A percentile compares a stretch with the other conserved stretches of the same genome.
Evolutionary conservation across 1,140 invertebrate genomes (phyloP).

Genomic region (Dreissena rostriformis): DNA sequence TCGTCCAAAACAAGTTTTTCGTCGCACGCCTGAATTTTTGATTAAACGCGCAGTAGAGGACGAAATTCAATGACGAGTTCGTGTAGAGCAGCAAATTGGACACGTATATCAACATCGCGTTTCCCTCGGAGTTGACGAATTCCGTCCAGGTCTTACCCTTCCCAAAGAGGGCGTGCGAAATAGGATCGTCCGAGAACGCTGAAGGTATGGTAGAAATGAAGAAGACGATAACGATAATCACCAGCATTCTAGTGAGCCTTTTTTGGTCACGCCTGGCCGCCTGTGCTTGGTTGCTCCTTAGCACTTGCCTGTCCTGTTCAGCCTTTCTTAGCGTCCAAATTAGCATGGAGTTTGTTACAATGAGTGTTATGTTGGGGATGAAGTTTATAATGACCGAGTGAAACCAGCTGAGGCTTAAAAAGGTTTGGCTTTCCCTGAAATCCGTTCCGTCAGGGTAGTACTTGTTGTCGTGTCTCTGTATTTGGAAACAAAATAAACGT

Average conservation of each 20-base stretch:
- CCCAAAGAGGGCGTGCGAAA: constrained; percentile 37
- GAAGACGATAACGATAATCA: constrained; percentile 32
- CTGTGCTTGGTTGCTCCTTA: constrained; percentile 21
- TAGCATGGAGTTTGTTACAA: constrained; percentile 23
- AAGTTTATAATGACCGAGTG: constrained; percentile 38
- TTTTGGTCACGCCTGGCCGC: constrained; percentile 23
- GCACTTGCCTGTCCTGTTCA: not conserved
- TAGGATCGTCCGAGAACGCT: constrained; percentile 33
- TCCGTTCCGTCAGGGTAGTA: constrained; percentile 4
- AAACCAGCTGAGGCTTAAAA: constrained; percentile 25
- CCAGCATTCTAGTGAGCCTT: constrained; percentile 37
- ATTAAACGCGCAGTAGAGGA: constrained; percentile 44
- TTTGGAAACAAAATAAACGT: constrained; percentile 16
- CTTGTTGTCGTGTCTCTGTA: not conserved
- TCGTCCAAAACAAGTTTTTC: not conserved
- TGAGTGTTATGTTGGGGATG: constrained; percentile 20
- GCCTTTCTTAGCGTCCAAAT: constrained; percentile 19
- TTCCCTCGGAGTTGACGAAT: constrained; percentile 13
- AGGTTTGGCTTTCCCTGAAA: not conserved
- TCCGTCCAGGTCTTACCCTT: constrained; percentile 20
- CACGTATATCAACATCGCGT: constrained; percentile 24
- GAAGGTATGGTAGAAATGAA: constrained; percentile 30
- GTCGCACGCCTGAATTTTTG: constrained; percentile 26
- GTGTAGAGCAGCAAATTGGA: constrained; percentile 31
- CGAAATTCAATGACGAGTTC: constrained; percentile 38